Evolutionary conservation across 2,888 invertebrate genomes (phyloP).

Genomic region (Caenorhabditis plicata): DNA sequence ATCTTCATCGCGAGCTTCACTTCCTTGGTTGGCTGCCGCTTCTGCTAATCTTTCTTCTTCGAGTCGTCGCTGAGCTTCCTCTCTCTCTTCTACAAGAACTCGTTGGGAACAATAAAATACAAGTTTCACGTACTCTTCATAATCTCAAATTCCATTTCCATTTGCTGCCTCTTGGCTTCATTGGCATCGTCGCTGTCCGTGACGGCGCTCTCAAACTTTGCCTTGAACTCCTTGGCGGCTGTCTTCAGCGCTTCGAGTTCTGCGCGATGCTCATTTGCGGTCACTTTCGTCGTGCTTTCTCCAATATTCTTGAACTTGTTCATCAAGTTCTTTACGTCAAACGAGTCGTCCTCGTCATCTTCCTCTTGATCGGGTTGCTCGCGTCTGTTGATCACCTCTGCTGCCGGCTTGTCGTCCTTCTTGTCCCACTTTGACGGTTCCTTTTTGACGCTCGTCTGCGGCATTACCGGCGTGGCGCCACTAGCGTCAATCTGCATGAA

Average conservation of each 20-base stretch:
- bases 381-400: constrained; percentile 61
- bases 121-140: not conserved
- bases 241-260: constrained; percentile 45
- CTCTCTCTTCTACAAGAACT: constrained; percentile 52
- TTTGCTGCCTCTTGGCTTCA: constrained; percentile 65
- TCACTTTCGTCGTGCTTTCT: constrained; percentile 25
- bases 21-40: constrained; percentile 23
- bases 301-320: constrained; percentile 65
- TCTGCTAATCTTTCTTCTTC: constrained; percentile 55
- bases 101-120: not conserved
- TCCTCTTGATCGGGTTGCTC: constrained; percentile 27
- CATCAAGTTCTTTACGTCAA: constrained; percentile 65
- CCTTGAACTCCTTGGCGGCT: constrained; percentile 58
- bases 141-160: constrained; percentile 66
- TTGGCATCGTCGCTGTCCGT: constrained; percentile 65
- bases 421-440: constrained; percentile 62
- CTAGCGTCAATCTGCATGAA: constrained; percentile 86
- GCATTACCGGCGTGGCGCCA: constrained; percentile 36
- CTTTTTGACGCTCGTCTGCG: constrained; percentile 34
- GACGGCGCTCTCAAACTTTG: constrained; percentile 66
- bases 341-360: constrained; percentile 55
- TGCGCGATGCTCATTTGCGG: constrained; percentile 33
- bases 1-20: constrained; percentile 40
- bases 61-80: constrained; percentile 54
- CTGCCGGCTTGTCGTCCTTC: constrained; percentile 49